Evolutionary conservation across 2,888 invertebrate genomes (phyloP).

Genomic region (Tenthredo scrophulariae): DNA sequence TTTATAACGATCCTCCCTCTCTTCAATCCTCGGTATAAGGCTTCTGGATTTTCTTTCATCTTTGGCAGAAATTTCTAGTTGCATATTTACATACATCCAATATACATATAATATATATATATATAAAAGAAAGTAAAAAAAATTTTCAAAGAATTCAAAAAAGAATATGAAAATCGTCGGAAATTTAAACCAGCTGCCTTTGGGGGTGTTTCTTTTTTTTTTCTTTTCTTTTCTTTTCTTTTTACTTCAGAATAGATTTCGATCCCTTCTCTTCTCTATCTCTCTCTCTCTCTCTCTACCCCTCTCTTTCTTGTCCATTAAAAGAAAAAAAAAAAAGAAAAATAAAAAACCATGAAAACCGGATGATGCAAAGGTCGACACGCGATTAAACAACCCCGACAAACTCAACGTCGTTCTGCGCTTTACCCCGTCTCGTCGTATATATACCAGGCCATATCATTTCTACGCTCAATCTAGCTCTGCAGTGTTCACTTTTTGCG

Average conservation of each 20-base stretch:
- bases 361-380: conserved; percentile 1
- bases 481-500: conserved; percentile 51
- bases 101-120: neutral
- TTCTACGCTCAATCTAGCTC: conserved; percentile 34
- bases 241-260: neutral
- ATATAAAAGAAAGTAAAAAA: neutral
- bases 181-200: neutral
- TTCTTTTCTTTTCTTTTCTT: neutral
- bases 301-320: neutral
- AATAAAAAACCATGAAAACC: neutral
- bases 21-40: neutral
- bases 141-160: neutral
- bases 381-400: conserved; percentile 37
- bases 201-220: neutral
- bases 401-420: neutral
- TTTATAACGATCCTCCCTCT: conserved; percentile 23
- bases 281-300: neutral
- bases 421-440: conserved; percentile 10
- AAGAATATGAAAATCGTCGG: neutral
- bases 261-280: neutral
- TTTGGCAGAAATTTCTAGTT: neutral
- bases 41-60: neutral
- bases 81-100: neutral
- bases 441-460: neutral
- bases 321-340: neutral